A percentile compares a stretch with the other conserved stretches of the same genome.
These are phyloP conservation scores for Pedetes capensis DNA, from an alignment of 2,113 vertebrate genomes.

Conservation along the genomic window DNA sequence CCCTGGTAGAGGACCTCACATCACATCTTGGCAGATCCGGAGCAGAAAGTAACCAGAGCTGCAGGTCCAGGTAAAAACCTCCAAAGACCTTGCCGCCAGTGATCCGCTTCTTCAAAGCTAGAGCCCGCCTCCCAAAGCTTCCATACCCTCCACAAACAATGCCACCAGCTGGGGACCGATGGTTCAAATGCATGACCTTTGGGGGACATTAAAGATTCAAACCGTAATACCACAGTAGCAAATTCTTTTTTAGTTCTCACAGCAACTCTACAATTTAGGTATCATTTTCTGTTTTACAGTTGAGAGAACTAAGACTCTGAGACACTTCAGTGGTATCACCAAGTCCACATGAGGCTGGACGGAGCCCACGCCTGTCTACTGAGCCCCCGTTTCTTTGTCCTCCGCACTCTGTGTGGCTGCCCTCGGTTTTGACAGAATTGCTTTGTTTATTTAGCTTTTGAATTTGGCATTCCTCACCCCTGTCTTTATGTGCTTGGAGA, in stretches of 20 bases:
- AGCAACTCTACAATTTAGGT: neutral
- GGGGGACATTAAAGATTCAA: no score
- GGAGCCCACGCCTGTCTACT: fast-evolving
- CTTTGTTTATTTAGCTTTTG: neutral
- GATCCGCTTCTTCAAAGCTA: no score
- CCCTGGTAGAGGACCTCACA: no score
- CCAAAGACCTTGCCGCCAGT: no score
- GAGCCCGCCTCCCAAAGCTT: no score
- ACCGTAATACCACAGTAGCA: no score
- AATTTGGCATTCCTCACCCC: neutral
- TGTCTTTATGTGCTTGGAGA: neutral
- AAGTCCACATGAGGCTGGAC: fast-evolving
- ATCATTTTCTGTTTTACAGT: neutral
- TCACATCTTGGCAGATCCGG: no score
- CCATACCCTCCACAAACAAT: no score
- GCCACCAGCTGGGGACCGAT: no score
- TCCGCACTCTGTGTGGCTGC: neutral
- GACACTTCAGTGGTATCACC: fast-evolving
- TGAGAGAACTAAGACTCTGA: neutral
- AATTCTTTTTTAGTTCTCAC: neutral
- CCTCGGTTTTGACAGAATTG: neutral
- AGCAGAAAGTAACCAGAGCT: no score
- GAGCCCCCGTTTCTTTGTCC: neutral
- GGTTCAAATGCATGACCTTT: no score
- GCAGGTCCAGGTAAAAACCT: no score